Base-by-base conservation (phyloP, 1,140 invertebrate genomes). In the Meteorus sp. region DNA sequence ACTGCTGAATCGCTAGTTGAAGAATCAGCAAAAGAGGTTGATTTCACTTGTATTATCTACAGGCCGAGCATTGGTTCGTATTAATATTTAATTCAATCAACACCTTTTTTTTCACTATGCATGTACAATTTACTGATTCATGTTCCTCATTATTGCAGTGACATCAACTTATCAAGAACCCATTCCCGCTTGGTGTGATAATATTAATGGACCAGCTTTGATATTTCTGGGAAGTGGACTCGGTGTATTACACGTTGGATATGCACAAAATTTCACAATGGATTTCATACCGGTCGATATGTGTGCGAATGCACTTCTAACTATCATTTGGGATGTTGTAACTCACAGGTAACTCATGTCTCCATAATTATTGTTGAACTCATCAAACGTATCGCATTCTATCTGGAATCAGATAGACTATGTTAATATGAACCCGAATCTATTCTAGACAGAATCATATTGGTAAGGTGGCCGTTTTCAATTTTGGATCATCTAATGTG, bases 251-350 rank as follows among this genome's bases (percentile, higher is more conserved):
- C 84, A 86, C 60, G 84, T 81, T 31, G 81, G 87, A 71, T 80
- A 82, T n/a, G 25, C 11, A 0, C 3, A 25, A 25, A 11, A 56
- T 3, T 45, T 41, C 17, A 33, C 22, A 9, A 29, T 64, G 5
- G 87, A 90, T 65, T 67, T 94, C 4, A 86, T 95, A 29, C 94
- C 93, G 0, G 91, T 91, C 1, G 94, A 96, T 76, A 83, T 89
- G 65, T 85, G 86, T 17, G 88, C 89, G 5, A 94, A 93, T 76
- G 82, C 87, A 27, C 78, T 95, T 48, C 86, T 95, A 47, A 85
- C 87, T 4, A 77, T 85, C 3, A 88, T 88, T 0, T 86, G 86
- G 80, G 82, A 87, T 62, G 84, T 86, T 1, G 82, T 81, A n/a
- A 72, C 78, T 35, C 82, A 81, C 48, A 81, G 64, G 71, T 68